Evolutionary conservation across 2,888 invertebrate genomes (phyloP).

Genomic region (Kuschelorhynchus macadamiae): DNA sequence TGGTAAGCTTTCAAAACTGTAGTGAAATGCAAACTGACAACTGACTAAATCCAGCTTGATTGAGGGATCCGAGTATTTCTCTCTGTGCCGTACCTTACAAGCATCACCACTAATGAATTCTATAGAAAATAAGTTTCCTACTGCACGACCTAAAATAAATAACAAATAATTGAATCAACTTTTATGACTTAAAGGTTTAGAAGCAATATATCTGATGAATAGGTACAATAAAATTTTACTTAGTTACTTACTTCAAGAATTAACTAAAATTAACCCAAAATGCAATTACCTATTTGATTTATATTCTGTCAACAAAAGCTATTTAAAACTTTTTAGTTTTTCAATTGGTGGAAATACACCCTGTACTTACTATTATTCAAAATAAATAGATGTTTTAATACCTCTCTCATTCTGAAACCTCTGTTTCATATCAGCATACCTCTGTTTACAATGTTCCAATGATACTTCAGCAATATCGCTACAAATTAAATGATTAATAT

Average conservation of each 20-base stretch:
- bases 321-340: no score
- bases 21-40: constrained; percentile 99
- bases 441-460: constrained; percentile 88
- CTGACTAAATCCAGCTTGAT: constrained; percentile 90
- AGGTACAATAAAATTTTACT: no score
- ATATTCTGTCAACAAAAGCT: no score
- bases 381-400: no score
- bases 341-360: no score
- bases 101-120: constrained; percentile 95
- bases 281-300: no score
- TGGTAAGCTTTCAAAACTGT: constrained; percentile 89
- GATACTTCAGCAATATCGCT: constrained; percentile 95
- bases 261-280: no score
- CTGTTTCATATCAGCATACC: constrained; percentile 81
- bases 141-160: constrained; percentile 34
- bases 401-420: constrained; percentile 59
- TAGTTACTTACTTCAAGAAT: no score
- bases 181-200: no score
- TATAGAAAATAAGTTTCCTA: constrained; percentile 77
- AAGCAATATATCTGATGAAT: no score
- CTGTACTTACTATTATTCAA: no score
- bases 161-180: no score
- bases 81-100: constrained; percentile 84
- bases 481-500: constrained; percentile 87
- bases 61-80: constrained; percentile 83